Conservation (phyloP, 2,113 vertebrate species). For the Amia ocellicauda region DNA sequence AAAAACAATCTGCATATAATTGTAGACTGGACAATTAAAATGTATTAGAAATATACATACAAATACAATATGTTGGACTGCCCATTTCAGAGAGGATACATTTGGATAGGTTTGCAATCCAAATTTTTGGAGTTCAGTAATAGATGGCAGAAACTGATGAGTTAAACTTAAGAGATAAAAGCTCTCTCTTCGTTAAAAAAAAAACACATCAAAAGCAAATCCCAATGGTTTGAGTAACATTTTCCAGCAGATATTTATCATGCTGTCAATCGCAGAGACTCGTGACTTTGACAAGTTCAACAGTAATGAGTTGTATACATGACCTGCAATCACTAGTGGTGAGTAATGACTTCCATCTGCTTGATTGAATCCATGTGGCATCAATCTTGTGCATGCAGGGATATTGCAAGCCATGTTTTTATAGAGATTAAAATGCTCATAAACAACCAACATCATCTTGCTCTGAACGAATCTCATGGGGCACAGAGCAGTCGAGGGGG, state of each 20-base stretch:
- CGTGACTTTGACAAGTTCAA: conserved; percentile 43
- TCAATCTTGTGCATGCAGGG: conserved; percentile 24
- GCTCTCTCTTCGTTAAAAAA: background rate
- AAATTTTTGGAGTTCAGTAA: too few species aligned
- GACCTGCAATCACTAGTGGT: conserved; percentile 40
- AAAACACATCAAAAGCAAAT: too few species aligned
- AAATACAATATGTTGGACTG: too few species aligned
- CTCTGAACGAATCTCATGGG: background rate
- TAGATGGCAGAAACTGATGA: too few species aligned
- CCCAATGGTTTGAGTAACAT: conserved; percentile 15
- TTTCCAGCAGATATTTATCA: conserved; percentile 42
- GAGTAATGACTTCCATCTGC: conserved; percentile 47
- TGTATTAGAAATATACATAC: too few species aligned
- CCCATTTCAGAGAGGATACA: too few species aligned
- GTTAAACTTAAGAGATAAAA: background rate
- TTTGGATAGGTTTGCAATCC: too few species aligned
- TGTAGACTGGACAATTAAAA: too few species aligned
- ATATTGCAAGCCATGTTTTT: conserved; percentile 1
- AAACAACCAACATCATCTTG: conserved; percentile 4
- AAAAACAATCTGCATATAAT: too few species aligned
- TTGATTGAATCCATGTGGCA: conserved; percentile 32
- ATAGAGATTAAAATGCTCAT: conserved; percentile 7
- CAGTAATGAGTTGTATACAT: conserved; percentile 42
- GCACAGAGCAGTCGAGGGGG: background rate
- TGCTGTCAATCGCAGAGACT: conserved; percentile 22